Evolutionary conservation across 2,113 vertebrate species (phyloP), one percentile per base, ranked within the genome.

Genomic region (Pelobates fuscus): DNA sequence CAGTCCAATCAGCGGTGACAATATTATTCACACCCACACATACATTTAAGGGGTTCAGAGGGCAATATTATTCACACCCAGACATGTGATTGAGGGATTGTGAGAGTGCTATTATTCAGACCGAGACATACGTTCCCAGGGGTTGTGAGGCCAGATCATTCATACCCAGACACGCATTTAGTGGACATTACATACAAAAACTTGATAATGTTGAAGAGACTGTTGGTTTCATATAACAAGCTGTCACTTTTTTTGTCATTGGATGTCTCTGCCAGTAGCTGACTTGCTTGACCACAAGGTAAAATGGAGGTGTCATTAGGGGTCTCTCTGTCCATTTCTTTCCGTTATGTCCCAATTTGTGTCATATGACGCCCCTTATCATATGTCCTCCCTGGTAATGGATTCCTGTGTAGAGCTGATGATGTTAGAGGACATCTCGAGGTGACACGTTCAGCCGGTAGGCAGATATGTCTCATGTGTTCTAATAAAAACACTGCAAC

Each of bases 121-220:
- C 3, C 0, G 55, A 49, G 44, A 49, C 44, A 46, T 18, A 17
- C 44, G 44, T 14, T 15, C 44, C 15, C 1, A 18, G 52, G 27
- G 29, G 62, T 3, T 64, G 30, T 8, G 14, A 20, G 20, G 21
- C 64, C 12, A 55, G 30, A 32, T 24, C 64, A 46, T 46, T 67
- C 70, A 72, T 44, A 67, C 57, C 21, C 52, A 76, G 15, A 64
- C 43, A 23, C 12, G 77, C 54, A 18, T 55, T 67, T 76, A 60
- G 61, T 43, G 57, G 54, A 78, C 64, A 24, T 59, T 49, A 67
- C 58, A 71, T 59, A 68, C 30, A 71, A 78, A 67, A 72, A 43
- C 11, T 41, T 25, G 61, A 15, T 24, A 20, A 43, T 24, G 54
- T 78, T 57, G 37, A 52, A 76, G 30, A 67, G 46, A 60, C 32